Conservation (phyloP, 2,888 invertebrate species). For the Sinohyriopsis cumingii region DNA sequence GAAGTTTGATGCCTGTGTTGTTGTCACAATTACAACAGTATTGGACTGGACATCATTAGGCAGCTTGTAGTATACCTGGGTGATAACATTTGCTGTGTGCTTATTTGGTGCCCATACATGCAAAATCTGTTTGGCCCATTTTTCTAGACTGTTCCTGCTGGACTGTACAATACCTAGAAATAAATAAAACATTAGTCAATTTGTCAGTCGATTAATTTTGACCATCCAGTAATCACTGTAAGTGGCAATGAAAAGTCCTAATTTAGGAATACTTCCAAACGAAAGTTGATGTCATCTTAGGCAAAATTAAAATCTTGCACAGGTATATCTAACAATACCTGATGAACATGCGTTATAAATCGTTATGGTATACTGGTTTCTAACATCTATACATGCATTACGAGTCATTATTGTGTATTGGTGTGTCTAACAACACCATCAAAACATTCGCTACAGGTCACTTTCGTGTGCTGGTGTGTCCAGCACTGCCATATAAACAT, state of each 20-base stretch:
- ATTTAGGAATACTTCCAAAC: neutral
- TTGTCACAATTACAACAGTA: conserved; percentile 64
- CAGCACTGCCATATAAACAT: neutral
- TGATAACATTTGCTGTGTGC: conserved; percentile 54
- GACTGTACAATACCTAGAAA: conserved; percentile 64
- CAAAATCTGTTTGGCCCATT: conserved; percentile 68
- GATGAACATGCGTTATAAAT: too few relatives aligned
- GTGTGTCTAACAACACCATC: neutral
- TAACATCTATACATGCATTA: too few relatives aligned
- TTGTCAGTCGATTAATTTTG: neutral
- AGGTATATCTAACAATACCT: too few relatives aligned
- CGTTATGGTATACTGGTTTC: too few relatives aligned
- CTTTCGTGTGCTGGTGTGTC: too few relatives aligned
- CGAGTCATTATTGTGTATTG: too few relatives aligned
- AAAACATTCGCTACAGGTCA: neutral
- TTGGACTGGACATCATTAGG: conserved; percentile 50
- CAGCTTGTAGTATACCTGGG: conserved; percentile 48
- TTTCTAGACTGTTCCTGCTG: conserved; percentile 57
- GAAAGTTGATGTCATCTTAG: too few relatives aligned
- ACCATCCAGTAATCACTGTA: neutral
- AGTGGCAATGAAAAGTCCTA: neutral
- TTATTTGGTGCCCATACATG: conserved; percentile 66
- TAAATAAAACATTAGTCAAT: neutral
- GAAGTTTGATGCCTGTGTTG: conserved; percentile 47
- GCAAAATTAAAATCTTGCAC: too few relatives aligned